Base-by-base conservation (phyloP, 2,113 vertebrate genomes). In the Corythornis cristatus region DNA sequence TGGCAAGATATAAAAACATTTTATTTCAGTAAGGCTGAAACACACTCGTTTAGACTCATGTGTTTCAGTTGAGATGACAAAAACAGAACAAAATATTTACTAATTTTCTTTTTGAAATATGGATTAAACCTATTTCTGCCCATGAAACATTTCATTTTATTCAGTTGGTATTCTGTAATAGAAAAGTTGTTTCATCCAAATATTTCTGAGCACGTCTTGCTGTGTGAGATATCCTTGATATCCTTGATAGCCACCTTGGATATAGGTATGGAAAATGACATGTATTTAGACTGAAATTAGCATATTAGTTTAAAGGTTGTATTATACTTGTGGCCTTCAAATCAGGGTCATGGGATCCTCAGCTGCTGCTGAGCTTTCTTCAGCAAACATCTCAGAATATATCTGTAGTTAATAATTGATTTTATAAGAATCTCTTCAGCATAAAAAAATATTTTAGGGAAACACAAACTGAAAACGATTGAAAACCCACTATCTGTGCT, bases 251-350 rank as follows among this genome's bases (percentile, higher is more conserved):
- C 26, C 18, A 66, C 25, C 9, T 64, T 50, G 64, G 20, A 35
- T 29, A 62, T 2, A 6, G 5, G 2, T 60, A 54, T 74, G 51
- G 54, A 66, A 88, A 84, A 54, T 19, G 0, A 13, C 0, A 0
- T 58, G 11, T 19, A 45, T 68, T 70, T 87, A 61, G 58, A 51
- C 8, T 65, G 11, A 61, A 56, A 56, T 25, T 82, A 62, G 4
- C 11, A 23, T 64, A 35, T 20, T 51, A 42, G 6, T 75, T 75
- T 83, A 43, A 86, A 65, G 29, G 14, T 86, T 40, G 26, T 26
- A 5, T 62, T 85, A 67, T 7, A 28, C 4, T 21, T 80, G 17
- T 48, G 29, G 6, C 65, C 80, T 86, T 88, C 33, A 43, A 37
- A 29, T 19, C 25, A 57, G 20, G 31, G 11, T n/a, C 16, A 53